Percentiles rank a stretch among this genome's conserved stretches.
Evolutionary conservation across 2,797 vertebrate species (phyloP).

Genomic region (Anableps anableps): DNA sequence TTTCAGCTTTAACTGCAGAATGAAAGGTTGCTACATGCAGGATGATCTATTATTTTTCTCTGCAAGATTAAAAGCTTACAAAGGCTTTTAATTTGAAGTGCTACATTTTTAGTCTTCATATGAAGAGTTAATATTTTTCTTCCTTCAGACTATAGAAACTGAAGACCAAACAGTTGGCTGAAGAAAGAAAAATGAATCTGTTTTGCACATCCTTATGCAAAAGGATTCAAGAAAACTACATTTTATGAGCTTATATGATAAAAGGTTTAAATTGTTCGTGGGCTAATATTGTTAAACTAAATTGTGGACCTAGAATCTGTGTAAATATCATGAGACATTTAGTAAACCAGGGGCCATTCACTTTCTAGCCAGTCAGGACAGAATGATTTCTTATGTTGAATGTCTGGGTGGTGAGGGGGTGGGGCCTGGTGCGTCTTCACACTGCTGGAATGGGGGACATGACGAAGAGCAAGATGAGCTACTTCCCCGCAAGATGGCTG

Average conservation of each 20-base stretch:
- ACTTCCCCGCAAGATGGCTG: slow-evolving; percentile 64
- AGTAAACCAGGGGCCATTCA: background rate
- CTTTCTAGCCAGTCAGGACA: slow-evolving; percentile 3
- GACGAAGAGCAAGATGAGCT: slow-evolving; percentile 70
- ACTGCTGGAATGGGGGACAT: slow-evolving; percentile 50
- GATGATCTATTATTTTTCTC: too few relatives aligned
- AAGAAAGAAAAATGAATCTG: background rate
- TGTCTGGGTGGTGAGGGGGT: slow-evolving; percentile 64
- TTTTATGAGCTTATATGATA: slow-evolving; percentile 8
- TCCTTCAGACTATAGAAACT: background rate
- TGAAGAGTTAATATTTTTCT: background rate
- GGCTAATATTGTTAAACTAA: slow-evolving; percentile 35
- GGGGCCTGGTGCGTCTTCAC: slow-evolving; percentile 26
- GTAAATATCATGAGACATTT: background rate
- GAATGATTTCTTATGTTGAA: slow-evolving; percentile 74
- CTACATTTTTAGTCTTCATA: background rate
- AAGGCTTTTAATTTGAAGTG: background rate
- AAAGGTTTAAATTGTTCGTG: background rate
- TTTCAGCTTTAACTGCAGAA: background rate
- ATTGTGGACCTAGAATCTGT: background rate
- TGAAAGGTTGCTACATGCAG: background rate
- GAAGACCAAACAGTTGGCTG: too few relatives aligned
- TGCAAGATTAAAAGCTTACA: background rate
- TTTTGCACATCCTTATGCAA: too few relatives aligned
- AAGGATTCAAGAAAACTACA: background rate